Percentiles rank a stretch among this genome's conserved stretches.
Conservation (phyloP, 2,113 vertebrate species). For the Caranx melampygus region DNA sequence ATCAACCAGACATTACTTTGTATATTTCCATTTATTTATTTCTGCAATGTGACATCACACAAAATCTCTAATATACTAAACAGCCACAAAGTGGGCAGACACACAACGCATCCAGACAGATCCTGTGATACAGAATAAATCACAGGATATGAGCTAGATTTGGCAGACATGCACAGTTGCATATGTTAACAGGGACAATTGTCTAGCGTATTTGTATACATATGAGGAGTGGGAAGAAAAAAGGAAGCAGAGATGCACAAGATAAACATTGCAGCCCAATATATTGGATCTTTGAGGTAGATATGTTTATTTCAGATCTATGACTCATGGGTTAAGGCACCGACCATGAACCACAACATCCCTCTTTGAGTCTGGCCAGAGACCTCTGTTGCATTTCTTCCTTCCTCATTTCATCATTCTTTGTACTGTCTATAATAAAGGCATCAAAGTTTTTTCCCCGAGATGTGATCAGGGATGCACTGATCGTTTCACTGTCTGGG, state of each 20-base stretch:
- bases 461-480: neutral
- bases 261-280: neutral
- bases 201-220: no score
- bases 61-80: neutral
- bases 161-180: no score
- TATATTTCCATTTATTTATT: neutral
- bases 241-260: no score
- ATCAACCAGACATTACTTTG: neutral
- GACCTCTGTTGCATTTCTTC: neutral
- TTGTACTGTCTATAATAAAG: neutral
- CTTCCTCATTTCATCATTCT: constrained; percentile 4
- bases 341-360: neutral
- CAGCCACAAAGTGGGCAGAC: neutral
- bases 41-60: neutral
- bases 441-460: neutral
- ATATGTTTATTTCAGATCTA: no score
- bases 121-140: neutral
- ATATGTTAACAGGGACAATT: no score
- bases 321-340: neutral
- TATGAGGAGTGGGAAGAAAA: no score
- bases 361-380: neutral
- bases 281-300: neutral
- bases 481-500: neutral
- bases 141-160: no score
- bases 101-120: neutral